Base-by-base conservation (phyloP, 2,797 vertebrate genomes). In the Cossypha dichroa region DNA sequence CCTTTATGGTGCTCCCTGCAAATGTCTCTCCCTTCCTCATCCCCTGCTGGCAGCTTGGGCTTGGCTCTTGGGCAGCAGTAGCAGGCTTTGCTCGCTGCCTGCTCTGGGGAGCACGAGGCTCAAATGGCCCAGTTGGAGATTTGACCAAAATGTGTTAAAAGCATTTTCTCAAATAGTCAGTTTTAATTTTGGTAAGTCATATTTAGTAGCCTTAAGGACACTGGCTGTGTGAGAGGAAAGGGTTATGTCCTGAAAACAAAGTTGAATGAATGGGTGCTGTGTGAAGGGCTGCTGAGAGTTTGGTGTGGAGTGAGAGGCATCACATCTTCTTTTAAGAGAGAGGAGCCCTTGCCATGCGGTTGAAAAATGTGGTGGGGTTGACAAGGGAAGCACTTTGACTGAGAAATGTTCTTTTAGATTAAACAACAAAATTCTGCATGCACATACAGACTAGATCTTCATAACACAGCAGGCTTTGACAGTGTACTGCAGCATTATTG, bases 401-500 rank as follows among this genome's bases (percentile, higher is more conserved):
- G 62, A 83, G 70, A 92, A 91, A 82, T 63, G 60, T 54, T 89
- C 80, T 93, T 96, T 85, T 90, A 85, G 83, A 74, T 94, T 94
- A 94, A 96, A 76, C 93, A 93, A 85, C 82, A 85, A 90, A 96
- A 93, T 74, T 95, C 85, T 96, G 95, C 94, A 95, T 95, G 85
- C 93, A 87, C 81, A 55, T 96, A 90, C 80, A 95, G 94, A 78
- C 88, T 96, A 73, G 31, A 25, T 94, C 77, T 93, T 85, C 86
- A 81, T 90, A 95, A 56, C 0, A 15, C 13, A 2, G 64, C 94
- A 48, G 91, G 93, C 93, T 94, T 74, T 60, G 93, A 86, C 96
- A 95, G 96, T 94, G 79, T 94, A 95, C 94, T 95, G 90, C 88
- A 91, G 94, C 94, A 91, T 96, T 94, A 91, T 78, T 95, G 94